These are phyloP conservation scores for Dryoscopus gambensis DNA, from an alignment of 2,113 vertebrate genomes.

Conservation along the genomic window DNA sequence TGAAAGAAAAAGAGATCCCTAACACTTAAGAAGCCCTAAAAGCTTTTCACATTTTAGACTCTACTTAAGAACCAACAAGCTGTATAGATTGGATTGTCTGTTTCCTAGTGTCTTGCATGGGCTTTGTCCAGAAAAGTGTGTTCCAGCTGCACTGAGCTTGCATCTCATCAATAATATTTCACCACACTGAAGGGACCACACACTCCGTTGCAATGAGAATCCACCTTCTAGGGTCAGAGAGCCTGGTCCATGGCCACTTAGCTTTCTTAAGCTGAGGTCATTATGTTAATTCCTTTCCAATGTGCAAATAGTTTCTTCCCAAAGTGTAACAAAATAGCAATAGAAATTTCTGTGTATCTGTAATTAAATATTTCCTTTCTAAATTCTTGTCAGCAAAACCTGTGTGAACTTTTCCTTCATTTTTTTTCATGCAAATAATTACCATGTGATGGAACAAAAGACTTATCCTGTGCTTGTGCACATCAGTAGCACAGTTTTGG, in stretches of 20 bases:
- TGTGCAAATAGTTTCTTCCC: background rate
- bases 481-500: background rate
- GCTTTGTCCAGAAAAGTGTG: background rate
- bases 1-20: background rate
- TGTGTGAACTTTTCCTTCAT: background rate
- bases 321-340: background rate
- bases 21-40: background rate
- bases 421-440: background rate
- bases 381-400: constrained; percentile 5
- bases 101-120: background rate
- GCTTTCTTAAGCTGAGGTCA: background rate
- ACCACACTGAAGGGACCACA: background rate
- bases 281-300: background rate
- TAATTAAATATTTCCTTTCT: constrained; percentile 14
- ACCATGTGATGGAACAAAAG: background rate
- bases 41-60: background rate
- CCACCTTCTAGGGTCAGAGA: background rate
- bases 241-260: background rate
- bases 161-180: background rate
- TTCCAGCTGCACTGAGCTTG: background rate
- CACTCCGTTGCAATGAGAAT: background rate
- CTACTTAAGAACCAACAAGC: background rate
- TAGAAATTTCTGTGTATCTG: background rate
- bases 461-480: background rate
- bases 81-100: background rate